Conservation (phyloP, 2,888 invertebrate species). For the Zonitis immaculata region DNA sequence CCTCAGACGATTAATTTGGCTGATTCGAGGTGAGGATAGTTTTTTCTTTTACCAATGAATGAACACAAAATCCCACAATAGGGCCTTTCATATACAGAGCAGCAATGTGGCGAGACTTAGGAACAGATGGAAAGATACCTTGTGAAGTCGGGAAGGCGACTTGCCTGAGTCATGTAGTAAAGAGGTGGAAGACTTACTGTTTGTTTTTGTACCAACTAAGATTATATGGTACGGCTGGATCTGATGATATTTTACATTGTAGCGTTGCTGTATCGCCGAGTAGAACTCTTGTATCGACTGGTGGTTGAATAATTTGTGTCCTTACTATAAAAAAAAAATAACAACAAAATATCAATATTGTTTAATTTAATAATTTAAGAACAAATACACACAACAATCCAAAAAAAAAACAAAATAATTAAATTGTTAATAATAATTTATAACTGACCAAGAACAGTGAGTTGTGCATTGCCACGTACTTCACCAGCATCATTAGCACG, state of each 20-base stretch:
- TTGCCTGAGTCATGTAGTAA: too few species aligned
- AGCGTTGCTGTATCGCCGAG: conserved; percentile 90
- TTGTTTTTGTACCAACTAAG: conserved; percentile 86
- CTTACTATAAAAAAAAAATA: conserved; percentile 58
- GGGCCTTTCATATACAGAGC: too few species aligned
- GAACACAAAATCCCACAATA: too few species aligned
- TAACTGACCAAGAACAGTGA: conserved; percentile 74
- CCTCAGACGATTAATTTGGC: too few species aligned
- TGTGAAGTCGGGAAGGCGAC: too few species aligned
- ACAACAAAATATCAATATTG: not conserved
- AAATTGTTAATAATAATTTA: conserved; percentile 9
- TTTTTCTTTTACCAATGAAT: too few species aligned
- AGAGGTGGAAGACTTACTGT: conserved; percentile 72
- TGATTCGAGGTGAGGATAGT: too few species aligned
- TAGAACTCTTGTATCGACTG: conserved; percentile 85
- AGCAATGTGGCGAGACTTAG: too few species aligned
- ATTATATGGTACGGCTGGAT: conserved; percentile 80
- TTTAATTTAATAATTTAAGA: not conserved
- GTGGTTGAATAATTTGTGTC: conserved; percentile 90
- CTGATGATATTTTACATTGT: conserved; percentile 91
- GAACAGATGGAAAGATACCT: too few species aligned
- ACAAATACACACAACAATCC: conserved; percentile 12
- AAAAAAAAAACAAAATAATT: too few species aligned
- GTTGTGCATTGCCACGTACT: conserved; percentile 74
- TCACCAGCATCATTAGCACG: conserved; percentile 87